Evolutionary conservation across 2,797 vertebrate genomes (phyloP), one percentile per base, ranked within the genome.

Genomic region (Gymnothorax reevesii): DNA sequence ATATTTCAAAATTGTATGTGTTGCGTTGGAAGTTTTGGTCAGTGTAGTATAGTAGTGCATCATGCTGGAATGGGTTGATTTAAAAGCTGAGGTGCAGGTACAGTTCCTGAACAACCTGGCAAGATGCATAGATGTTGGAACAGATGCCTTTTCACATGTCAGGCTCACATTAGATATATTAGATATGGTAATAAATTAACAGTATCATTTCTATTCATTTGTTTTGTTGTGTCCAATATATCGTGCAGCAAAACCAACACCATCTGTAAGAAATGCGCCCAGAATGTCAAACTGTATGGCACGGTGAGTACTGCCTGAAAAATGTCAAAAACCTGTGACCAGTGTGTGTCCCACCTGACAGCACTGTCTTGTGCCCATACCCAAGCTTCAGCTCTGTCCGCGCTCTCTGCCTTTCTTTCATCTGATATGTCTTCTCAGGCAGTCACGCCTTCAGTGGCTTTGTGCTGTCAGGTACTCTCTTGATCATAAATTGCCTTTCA

Each of bases 221-320:
- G 10, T 33, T 79, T 5, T 60, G 25, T 52, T 64, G 60, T 52
- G 15, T 62, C 71, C 77, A 82, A 22, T 85, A 25, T 33, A 20
- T 4, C 60, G 17, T 82, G 42, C 93, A 99, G 98, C 92, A 99
- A 99, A 96, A 99, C 98, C 57, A 98, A 99, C 86, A 99, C 98
- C 85, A 99, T 99, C 95, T 99, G 98, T 95, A 99, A 99, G 96
- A 99, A 99, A 88, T 99, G 98, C 88, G 98, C 98, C 89, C 98
- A 99, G 92, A 99, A 99, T 66, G 98, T 99, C 91, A 99, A 99
- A 94, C 98, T 99, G 87, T 99, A 99, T 87, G 98, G 98, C 92
- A 99, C 98, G 5, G 98, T 99, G 91, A 97, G 97, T 96, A 88
- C 54, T 22, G 52, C 54, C 49, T 15, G 9, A 12, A 0, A 3